Base-by-base conservation (phyloP, 2,113 vertebrate genomes). In the Sinocyclocheilus maitianheensis region DNA sequence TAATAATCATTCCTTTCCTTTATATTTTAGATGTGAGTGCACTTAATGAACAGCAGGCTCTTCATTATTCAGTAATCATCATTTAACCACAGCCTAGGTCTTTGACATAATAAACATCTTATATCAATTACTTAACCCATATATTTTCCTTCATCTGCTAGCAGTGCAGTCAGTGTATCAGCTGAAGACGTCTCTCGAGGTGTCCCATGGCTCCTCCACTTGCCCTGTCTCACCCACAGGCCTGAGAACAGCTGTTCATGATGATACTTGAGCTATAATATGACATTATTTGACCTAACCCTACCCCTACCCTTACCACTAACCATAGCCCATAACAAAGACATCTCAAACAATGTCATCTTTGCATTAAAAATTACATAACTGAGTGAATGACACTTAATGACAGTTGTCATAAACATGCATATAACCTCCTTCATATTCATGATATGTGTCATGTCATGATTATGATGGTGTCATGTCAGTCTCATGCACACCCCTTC, bases 201-300 rank as follows among this genome's bases (percentile, higher is more conserved):
- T 22, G 13, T 63, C 78, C 37, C 58, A 13, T 18, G 58, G 37
- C 78, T 81, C 78, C 78, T 58, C 34, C 22, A 80, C 78, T 80
- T 63, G 55, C 51, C 16, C 51, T 22, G 18, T 58, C 40, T 81
- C 37, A 63, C 78, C 58, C 60, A 65, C 78, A 81, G 78, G 37
- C 11, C 60, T 65, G 40, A 43, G n/a, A 81, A 62, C 78, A 81
- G 78, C 78, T 65, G 78, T 81, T 65, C 78, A 63, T 16, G 22
- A 65, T 81, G 78, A 81, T 81, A 81, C 58, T 81, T 65, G 60
- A 81, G 60, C 58, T 65, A 40, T 81, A 26, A 26, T 1, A 26
- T 26, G 26, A 26, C 26, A 26, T 26, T 1, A 1, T 26, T 26
- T 26, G 26, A 26, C 26, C 26, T 1, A 26, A 26, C 26, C 26